Base-by-base conservation (phyloP, 2,113 vertebrate genomes). In the Oxygymnocypris stewartii region DNA sequence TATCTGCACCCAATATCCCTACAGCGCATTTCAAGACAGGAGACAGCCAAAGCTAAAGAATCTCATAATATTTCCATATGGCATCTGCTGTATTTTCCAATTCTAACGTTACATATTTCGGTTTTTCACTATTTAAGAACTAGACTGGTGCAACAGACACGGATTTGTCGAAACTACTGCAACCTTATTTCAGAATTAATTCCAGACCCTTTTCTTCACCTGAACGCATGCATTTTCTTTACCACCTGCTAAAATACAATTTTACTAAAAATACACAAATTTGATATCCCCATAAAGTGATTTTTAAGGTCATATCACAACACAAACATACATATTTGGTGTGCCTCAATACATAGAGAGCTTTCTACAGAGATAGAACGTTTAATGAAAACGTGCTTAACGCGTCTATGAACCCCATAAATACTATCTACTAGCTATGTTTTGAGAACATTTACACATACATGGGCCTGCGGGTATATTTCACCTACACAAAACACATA, bases 361-460 rank as follows among this genome's bases (percentile, higher is more conserved):
- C 18, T 75, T 13, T 6, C 35, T 65, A 51, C 13, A 47, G 8
- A 11, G 10, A 83, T 65, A 37, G 18, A 5, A 35, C 10, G 20
- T 73, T 67, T 59, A 0, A 35, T 42, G 78, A 40, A 51, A 40
- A 37, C 4, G 47, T 25, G 4, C 11, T 73, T 7, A 35, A 9
- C 1, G 13, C 25, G 42, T 20, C 10, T 44, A 25, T 44, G 12
- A 57, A n/a, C 18, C 31, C 42, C 44, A 47, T 4, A 71, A 84
- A 84, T 40, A 35, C 31, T n/a, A 35, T 28, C 14, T 31, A 6
- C n/a, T 16, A 31, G 6, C 10, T 8, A 3, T 2, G 9, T 42
- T 74, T 12, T 65, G 63, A 51, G 3, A 69, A 42, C 49, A 80
- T 79, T 28, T 47, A 28, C 51, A 82, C 67, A 71, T 42, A 54